Conservation (phyloP, 2,888 invertebrate genomes). For the Ischnus inquisitorius region DNA sequence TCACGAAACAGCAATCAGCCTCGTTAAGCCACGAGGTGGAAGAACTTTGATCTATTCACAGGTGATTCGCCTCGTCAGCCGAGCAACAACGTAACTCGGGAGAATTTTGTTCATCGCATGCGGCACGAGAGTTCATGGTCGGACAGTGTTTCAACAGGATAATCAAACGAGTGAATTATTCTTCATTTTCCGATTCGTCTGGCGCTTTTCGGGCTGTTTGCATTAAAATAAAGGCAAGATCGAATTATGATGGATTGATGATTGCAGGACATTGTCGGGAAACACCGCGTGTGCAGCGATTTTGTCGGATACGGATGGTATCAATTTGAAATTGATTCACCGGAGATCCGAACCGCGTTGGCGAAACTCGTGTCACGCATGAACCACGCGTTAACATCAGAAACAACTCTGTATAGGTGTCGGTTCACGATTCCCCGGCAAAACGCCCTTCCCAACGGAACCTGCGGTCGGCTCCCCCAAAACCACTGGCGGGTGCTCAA, state of each 20-base stretch:
- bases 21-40: constrained; percentile 33
- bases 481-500: constrained; percentile 52
- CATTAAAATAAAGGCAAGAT: neutral
- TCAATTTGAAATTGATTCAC: constrained; percentile 40
- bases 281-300: neutral
- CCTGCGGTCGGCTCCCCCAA: constrained; percentile 46
- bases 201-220: neutral
- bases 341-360: constrained; percentile 27
- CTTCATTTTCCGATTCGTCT: neutral
- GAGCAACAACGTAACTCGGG: neutral
- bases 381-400: constrained; percentile 33
- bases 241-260: too few species aligned
- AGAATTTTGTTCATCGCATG: neutral
- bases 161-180: neutral
- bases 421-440: neutral
- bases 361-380: constrained; percentile 16
- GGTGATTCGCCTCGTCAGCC: constrained; percentile 3
- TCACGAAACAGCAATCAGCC: constrained; percentile 55
- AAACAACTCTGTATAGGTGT: constrained; percentile 29
- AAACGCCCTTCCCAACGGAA: neutral
- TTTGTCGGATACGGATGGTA: neutral
- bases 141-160: neutral
- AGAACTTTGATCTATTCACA: constrained; percentile 24
- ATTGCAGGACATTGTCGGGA: neutral
- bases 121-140: neutral